Conservation (phyloP, 2,888 invertebrate genomes). For the Drosophila pegasa region DNA sequence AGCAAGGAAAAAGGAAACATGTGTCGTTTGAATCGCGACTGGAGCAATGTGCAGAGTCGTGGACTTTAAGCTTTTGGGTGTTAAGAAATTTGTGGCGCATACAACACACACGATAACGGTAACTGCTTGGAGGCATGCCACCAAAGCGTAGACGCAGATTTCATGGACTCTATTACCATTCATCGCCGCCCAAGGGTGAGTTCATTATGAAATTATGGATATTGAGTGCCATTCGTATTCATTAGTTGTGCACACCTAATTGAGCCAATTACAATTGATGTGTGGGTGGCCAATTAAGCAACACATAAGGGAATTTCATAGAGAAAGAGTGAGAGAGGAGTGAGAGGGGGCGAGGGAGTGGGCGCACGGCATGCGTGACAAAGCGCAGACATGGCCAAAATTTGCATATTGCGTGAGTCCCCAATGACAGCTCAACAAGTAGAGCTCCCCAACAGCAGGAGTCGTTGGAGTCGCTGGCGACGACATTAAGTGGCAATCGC, state of each 20-base stretch:
- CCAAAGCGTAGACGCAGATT: slow-evolving; percentile 83
- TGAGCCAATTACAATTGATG: slow-evolving; percentile 61
- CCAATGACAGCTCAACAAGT: slow-evolving; percentile 56
- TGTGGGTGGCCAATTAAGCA: slow-evolving; percentile 54
- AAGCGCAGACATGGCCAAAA: slow-evolving; percentile 57
- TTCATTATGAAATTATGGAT: slow-evolving; percentile 35
- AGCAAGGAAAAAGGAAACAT: slow-evolving; percentile 18
- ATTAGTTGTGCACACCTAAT: slow-evolving; percentile 62
- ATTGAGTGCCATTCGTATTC: slow-evolving; percentile 50
- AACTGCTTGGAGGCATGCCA: slow-evolving; percentile 73
- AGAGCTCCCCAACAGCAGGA: not conserved
- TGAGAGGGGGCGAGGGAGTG: not conserved
- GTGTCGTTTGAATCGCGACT: slow-evolving; percentile 54
- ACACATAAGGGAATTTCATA: slow-evolving; percentile 17
- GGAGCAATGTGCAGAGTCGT: slow-evolving; percentile 61
- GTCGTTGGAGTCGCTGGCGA: slow-evolving; percentile 5
- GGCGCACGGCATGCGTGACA: slow-evolving; percentile 57
- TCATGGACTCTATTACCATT: slow-evolving; percentile 85
- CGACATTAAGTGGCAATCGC: slow-evolving; percentile 71
- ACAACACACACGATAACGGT: slow-evolving; percentile 2
- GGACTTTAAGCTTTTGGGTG: slow-evolving; percentile 46
- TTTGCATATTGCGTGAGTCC: slow-evolving; percentile 75
- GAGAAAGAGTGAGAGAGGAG: not conserved
- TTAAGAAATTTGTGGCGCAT: slow-evolving; percentile 3
- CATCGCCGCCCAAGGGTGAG: slow-evolving; percentile 85